Evolutionary conservation across 2,113 vertebrate genomes (phyloP).

Genomic region (Malaclemys terrapin): DNA sequence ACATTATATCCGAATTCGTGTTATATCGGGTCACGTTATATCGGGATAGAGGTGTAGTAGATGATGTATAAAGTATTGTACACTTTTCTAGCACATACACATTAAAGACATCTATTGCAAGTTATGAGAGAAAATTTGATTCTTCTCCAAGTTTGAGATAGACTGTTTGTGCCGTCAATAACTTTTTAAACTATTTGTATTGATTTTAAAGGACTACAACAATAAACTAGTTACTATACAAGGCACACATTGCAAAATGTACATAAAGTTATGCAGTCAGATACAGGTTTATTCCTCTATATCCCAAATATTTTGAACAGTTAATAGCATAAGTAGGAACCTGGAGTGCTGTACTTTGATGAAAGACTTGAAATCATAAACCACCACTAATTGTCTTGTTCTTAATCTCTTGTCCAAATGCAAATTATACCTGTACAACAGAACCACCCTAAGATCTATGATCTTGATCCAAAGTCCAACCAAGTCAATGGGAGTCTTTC

Average conservation of each 20-base stretch:
- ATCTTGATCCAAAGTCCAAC: neutral
- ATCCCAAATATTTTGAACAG: neutral
- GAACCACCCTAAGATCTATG: neutral
- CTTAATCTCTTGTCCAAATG: fast-evolving
- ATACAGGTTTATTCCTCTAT: neutral
- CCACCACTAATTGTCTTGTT: fast-evolving
- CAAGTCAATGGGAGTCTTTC: neutral
- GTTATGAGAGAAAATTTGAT: neutral
- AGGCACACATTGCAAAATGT: neutral
- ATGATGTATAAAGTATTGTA: neutral
- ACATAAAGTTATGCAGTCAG: neutral
- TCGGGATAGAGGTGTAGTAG: neutral
- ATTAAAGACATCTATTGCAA: fast-evolving
- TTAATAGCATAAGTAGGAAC: neutral
- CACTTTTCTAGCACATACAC: no score
- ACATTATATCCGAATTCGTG: no score
- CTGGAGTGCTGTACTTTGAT: neutral
- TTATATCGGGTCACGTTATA: no score
- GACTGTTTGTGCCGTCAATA: neutral
- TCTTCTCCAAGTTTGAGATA: neutral
- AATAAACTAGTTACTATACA: neutral
- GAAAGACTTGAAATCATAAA: neutral
- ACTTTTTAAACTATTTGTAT: neutral
- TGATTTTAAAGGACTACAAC: neutral
- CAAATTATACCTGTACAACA: neutral